Base-by-base conservation (phyloP, 1,140 invertebrate species). In the Halotydeus destructor region DNA sequence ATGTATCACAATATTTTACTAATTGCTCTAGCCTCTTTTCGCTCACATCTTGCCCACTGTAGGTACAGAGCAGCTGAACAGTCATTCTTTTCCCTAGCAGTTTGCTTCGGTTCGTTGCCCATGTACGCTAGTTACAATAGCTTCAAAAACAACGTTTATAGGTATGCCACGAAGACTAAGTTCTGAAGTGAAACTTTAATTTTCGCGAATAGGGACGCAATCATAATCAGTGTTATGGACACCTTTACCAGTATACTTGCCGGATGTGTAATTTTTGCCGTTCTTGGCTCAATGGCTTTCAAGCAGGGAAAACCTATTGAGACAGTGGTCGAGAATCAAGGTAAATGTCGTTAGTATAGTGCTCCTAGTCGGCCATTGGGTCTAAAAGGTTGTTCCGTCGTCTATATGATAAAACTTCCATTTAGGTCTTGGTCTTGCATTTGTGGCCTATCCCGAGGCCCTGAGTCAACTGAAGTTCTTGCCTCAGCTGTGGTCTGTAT, bases 191-290 rank as follows among this genome's bases (percentile, higher is more conserved):
- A 30, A 30, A 30, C 23, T 23, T 38, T 24, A 38, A 9, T 8
- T 9, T n/a, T 28, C 14, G 8, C 14, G 16, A 35, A 35, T 78
- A 81, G 1, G 49, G 93, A 98, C 59, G 85, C 86, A 0, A 72
- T 96, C 5, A 74, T 86, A 58, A 83, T 97, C n/a, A 89, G 84
- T 11, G 60, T 93, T 28, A 84, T 85, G 2, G 97, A 98, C 57
- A 88, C 86, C 53, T 73, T 77, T 43, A 97, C 93, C 0, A 94
- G 88, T 8, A 78, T 98, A 72, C 96, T 97, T 57, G 89, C 91
- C 41, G 91, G 88, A 0, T 81, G 97, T 43, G 89, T 97, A 1
- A 86, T 97, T 11, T 98, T 98, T 56, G 86, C 86, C 0, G 81
- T 97, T 16, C 83, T 98, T 43, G 93, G 91, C 14, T 58, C 57